Base-by-base conservation (phyloP, 2,888 invertebrate species). In the Lepeophtheirus nordmannii region DNA sequence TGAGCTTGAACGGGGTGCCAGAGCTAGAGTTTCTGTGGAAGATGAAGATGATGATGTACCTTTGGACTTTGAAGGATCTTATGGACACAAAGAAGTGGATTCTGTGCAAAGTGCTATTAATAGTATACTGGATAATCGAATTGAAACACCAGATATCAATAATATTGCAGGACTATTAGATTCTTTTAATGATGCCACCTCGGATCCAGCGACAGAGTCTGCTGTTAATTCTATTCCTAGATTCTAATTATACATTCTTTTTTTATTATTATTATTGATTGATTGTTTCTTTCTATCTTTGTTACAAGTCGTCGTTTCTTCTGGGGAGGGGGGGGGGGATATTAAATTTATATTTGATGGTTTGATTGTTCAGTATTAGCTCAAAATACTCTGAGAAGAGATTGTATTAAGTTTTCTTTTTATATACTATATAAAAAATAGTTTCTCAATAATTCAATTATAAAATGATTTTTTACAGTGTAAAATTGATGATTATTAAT, bases 71-170 rank as follows among this genome's bases (percentile, higher is more conserved):
- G 22, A 22, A 14, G 40, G 38, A 37, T 39, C 68, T 58, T 40
- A 62, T 57, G 23, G 57, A 64, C 10, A 67, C 41, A 12, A 67
- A 67, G 40, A 69, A 63, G 39, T 66, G 63, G 67, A 65, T 17
- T 58, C 58, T 20, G 86, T 87, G 69, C 85, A 86, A 74, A 85
- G 83, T 73, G 86, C 86, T 69, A 86, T 86, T 71, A 85, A 86
- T 74, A 85, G 85, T 73, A 86, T 86, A 72, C 77, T 86, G 69
- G 39, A 57, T 37, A 58, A 57, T 17, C 23, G 65, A n/a, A 58
- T 65, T 11, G 37, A 60, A 17, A 65, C 65, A 17, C 65, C 65
- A 2, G 65, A 65, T 38, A 23, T 65, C 12, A 65, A 37, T 20
- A 65, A 65, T 39, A 56, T 65, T 20, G 56, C 65, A 1, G 65